These are phyloP conservation scores for Amiota mariae DNA, from an alignment of 2,888 invertebrate genomes.

Conservation along the genomic window DNA sequence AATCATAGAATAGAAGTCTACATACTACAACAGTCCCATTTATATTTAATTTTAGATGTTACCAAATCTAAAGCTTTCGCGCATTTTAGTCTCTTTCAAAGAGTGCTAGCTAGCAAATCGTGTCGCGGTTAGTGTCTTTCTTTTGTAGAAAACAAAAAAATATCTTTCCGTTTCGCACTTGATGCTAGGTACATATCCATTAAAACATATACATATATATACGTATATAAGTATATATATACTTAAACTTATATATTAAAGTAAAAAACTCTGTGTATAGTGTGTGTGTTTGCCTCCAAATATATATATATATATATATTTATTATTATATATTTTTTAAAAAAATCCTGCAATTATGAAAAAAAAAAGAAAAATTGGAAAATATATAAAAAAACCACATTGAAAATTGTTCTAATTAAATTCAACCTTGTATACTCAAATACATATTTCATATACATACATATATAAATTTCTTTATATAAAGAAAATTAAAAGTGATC, in stretches of 20 bases:
- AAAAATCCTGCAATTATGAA: too few relatives aligned
- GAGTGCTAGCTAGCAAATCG: conserved; percentile 63
- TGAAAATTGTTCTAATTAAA: neutral
- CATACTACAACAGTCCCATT: conserved; percentile 50
- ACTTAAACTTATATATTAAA: neutral
- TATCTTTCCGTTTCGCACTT: conserved; percentile 48
- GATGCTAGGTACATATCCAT: conserved; percentile 49
- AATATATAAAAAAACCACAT: conserved; percentile 32
- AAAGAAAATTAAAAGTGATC: conserved; percentile 9
- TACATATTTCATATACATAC: conserved; percentile 16
- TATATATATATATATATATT: too few relatives aligned
- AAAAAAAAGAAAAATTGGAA: neutral
- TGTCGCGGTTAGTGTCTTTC: conserved; percentile 55
- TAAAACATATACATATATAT: conserved; percentile 16
- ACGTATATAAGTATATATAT: conserved; percentile 7
- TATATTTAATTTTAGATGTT: conserved; percentile 63
- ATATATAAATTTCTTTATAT: conserved; percentile 27
- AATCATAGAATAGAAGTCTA: neutral
- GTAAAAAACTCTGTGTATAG: too few relatives aligned
- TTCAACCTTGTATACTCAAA: too few relatives aligned
- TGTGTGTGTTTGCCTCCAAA: too few relatives aligned
- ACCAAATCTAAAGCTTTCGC: conserved; percentile 61
- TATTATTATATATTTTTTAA: too few relatives aligned
- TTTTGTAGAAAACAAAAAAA: conserved; percentile 30
- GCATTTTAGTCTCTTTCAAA: conserved; percentile 66